phyloP scores from a whole-genome alignment of 2,113 vertebrate genomes.

The Poeciliopsis occidentalis region DNA sequence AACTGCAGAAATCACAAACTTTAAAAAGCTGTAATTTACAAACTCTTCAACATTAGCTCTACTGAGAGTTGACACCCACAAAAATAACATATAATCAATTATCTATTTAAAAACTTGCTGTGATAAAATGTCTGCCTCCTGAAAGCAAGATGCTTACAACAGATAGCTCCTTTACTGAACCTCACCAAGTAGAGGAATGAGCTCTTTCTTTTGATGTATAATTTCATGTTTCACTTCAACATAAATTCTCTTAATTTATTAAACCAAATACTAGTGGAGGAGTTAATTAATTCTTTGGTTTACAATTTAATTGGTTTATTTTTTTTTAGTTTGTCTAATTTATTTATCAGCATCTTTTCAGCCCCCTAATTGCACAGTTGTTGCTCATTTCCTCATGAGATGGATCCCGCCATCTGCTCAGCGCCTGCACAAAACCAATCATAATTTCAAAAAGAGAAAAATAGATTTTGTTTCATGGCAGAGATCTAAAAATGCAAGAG shows the following conservation, averaged over 20 bases:
- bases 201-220: not conserved
- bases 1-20: no score
- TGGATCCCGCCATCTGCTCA: conserved; percentile 77
- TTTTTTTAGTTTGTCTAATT: conserved; percentile 22
- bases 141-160: no score
- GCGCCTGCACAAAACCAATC: conserved; percentile 56
- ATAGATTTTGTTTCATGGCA: conserved; percentile 59
- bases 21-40: no score
- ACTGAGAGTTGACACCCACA: no score
- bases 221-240: conserved; percentile 24
- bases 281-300: conserved; percentile 18
- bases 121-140: no score
- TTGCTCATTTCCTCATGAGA: conserved; percentile 54
- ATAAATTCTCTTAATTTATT: conserved; percentile 27
- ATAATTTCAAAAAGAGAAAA: conserved; percentile 67
- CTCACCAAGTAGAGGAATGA: no score
- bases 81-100: no score
- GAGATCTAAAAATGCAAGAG: conserved; percentile 59
- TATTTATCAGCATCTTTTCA: conserved; percentile 55
- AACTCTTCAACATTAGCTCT: no score
- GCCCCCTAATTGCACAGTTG: conserved; percentile 78
- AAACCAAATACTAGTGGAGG: conserved; percentile 7
- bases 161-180: no score
- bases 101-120: no score
- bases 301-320: conserved; percentile 28